These are phyloP conservation scores for Diarsia mendica DNA, from an alignment of 2,888 invertebrate species.

Conservation along the genomic window DNA sequence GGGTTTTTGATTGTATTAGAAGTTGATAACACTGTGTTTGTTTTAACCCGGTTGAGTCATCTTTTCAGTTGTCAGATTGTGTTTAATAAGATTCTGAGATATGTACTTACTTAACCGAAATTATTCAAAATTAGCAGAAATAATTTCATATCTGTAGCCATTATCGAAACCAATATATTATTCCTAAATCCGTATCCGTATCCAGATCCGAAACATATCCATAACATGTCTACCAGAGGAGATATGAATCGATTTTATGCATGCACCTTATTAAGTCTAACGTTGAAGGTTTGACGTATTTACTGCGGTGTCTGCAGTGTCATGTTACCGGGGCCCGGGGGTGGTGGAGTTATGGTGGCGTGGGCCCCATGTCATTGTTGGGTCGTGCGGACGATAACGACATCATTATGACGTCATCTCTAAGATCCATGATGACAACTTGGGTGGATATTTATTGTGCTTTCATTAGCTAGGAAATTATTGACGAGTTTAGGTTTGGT, in stretches of 20 bases:
- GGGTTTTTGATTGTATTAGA: too few relatives aligned
- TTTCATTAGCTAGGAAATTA: slow-evolving; percentile 35
- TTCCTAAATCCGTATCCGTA: too few relatives aligned
- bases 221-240: not conserved
- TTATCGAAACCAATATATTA: too few relatives aligned
- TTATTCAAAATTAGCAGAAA: too few relatives aligned
- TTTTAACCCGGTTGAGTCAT: too few relatives aligned
- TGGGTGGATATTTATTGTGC: slow-evolving; percentile 36
- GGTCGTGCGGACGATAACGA: slow-evolving; percentile 53
- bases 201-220: too few relatives aligned
- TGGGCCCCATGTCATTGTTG: slow-evolving; percentile 65
- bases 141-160: too few relatives aligned
- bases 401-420: slow-evolving; percentile 58
- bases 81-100: too few relatives aligned
- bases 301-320: slow-evolving; percentile 56
- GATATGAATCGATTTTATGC: slow-evolving; percentile 64
- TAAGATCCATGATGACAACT: slow-evolving; percentile 51
- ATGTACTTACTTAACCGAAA: too few relatives aligned
- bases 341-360: slow-evolving; percentile 68
- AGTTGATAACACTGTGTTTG: too few relatives aligned
- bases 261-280: slow-evolving; percentile 68
- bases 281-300: slow-evolving; percentile 67
- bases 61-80: too few relatives aligned
- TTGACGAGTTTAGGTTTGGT: not conserved
- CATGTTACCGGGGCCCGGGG: slow-evolving; percentile 59